phyloP scores from a whole-genome alignment of 2,797 vertebrate genomes.

The Dendrocincla fuliginosa region DNA sequence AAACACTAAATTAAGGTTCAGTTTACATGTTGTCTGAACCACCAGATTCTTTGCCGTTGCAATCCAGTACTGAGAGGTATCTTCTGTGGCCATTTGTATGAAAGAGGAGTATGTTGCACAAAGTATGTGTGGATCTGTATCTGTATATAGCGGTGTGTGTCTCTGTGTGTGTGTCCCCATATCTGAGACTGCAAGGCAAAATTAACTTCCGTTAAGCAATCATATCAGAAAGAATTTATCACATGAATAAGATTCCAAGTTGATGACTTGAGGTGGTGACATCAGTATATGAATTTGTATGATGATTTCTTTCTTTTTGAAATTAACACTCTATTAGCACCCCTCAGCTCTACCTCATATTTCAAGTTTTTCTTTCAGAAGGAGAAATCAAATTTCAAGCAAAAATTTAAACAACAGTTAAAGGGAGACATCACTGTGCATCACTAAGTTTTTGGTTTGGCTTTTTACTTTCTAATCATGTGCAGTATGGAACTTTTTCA shows the following conservation, averaged over 20 bases:
- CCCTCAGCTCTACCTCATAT: neutral
- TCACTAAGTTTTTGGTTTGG: neutral
- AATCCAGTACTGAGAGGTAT: neutral
- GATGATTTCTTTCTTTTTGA: neutral
- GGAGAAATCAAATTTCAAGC: neutral
- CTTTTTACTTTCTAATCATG: neutral
- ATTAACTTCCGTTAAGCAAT: neutral
- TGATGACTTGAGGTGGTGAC: neutral
- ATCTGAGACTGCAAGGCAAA: neutral
- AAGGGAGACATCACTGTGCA: neutral
- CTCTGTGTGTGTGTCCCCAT: neutral
- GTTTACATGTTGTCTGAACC: neutral
- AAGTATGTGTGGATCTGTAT: neutral
- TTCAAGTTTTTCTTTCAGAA: neutral
- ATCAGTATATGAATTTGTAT: neutral
- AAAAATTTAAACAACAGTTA: neutral
- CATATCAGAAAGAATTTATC: neutral
- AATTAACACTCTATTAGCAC: neutral
- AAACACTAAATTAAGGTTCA: neutral
- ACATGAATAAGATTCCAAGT: neutral
- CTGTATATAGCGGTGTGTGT: neutral
- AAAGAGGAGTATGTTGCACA: neutral
- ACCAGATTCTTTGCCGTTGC: neutral
- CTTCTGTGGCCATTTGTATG: neutral
- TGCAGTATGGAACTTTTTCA: neutral